Percentiles rank a stretch among this genome's conserved stretches.
Conservation (phyloP, 1,140 invertebrate species). For the Cotesia typhae region DNA sequence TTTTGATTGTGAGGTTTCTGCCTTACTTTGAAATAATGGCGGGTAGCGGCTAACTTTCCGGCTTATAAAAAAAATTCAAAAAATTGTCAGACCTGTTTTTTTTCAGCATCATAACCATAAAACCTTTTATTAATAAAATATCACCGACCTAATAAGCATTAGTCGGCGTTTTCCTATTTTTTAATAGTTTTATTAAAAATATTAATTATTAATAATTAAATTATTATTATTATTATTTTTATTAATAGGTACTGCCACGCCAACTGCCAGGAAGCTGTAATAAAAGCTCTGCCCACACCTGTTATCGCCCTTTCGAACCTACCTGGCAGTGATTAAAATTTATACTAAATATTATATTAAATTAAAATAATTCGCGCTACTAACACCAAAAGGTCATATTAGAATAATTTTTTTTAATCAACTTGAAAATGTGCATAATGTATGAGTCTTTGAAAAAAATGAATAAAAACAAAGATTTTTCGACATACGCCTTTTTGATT, state of each 20-base stretch:
- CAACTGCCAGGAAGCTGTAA: slow-evolving; percentile 54
- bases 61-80: no score
- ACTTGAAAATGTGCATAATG: no score
- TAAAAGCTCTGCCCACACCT: slow-evolving; percentile 56
- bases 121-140: no score
- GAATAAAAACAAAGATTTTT: no score
- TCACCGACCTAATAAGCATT: slow-evolving; percentile 9
- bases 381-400: not conserved
- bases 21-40: no score
- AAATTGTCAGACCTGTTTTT: no score
- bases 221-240: slow-evolving; percentile 9
- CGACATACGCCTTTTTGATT: no score
- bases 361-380: not conserved
- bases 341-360: not conserved
- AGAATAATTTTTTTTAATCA: not conserved
- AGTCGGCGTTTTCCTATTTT: not conserved
- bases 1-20: no score
- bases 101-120: no score
- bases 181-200: not conserved
- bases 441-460: no score
- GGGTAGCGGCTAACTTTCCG: no score
- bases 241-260: slow-evolving; percentile 43
- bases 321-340: slow-evolving; percentile 50
- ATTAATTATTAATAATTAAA: not conserved
- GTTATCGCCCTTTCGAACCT: slow-evolving; percentile 55